phyloP scores from a whole-genome alignment of 2,888 invertebrate genomes.

The Vanessa cardui region DNA sequence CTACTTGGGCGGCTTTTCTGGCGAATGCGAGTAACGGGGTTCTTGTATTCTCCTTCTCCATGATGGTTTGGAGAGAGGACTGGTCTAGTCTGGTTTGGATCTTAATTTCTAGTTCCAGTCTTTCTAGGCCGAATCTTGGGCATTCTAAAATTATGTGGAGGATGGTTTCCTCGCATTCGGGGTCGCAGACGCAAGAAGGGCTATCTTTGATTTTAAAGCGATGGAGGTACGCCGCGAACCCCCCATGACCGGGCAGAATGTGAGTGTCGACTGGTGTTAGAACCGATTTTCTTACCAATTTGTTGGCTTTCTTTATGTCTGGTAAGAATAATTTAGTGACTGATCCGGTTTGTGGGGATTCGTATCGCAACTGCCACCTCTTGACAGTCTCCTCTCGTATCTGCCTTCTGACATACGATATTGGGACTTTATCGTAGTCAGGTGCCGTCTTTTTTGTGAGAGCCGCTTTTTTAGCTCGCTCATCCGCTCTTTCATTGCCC shows the following conservation, averaged over 20 bases:
- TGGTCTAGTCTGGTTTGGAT: background rate
- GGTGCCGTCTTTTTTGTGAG: slow-evolving; percentile 3
- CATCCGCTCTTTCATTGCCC: background rate
- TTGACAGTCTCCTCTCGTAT: background rate
- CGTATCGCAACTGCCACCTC: background rate
- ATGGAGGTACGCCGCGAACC: slow-evolving; percentile 18
- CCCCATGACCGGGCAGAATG: slow-evolving; percentile 27
- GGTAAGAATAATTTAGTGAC: background rate
- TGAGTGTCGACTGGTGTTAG: slow-evolving; percentile 9
- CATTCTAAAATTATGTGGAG: slow-evolving; percentile 21
- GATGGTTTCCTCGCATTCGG: background rate
- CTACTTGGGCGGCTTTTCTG: no score
- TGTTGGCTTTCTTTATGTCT: background rate
- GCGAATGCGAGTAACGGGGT: no score
- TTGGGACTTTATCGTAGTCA: slow-evolving; percentile 9
- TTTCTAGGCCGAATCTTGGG: slow-evolving; percentile 3
- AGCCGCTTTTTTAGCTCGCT: slow-evolving; percentile 3
- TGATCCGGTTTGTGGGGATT: background rate
- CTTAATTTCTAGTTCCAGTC: slow-evolving; percentile 10
- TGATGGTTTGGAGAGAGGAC: slow-evolving; percentile 1
- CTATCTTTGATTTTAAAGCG: background rate
- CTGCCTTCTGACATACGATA: background rate
- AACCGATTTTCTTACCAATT: background rate
- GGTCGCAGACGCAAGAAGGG: slow-evolving; percentile 18
- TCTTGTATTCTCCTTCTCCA: background rate